phyloP scores from a whole-genome alignment of 2,113 vertebrate genomes.

The Phylloscopus whistleri region DNA sequence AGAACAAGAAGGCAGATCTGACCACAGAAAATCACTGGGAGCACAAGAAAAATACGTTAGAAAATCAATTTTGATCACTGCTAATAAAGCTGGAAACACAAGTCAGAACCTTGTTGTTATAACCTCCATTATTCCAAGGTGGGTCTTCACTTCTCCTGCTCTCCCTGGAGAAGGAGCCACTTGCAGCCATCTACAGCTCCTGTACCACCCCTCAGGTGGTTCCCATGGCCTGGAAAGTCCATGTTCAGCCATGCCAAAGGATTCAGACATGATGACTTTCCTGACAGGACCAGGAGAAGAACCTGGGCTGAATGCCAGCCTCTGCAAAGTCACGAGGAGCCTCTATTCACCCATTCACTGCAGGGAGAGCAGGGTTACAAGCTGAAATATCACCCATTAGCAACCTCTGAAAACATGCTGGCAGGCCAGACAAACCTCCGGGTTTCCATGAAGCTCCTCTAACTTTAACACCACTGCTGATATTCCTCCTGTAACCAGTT shows the following conservation, averaged over 20 bases:
- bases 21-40: not conserved
- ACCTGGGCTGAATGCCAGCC: not conserved
- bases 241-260: rapidly evolving
- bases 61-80: not conserved
- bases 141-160: not conserved
- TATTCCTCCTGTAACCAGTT: not conserved
- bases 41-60: not conserved
- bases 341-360: not conserved
- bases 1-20: not conserved
- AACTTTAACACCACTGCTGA: not conserved
- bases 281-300: not conserved
- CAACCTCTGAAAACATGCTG: not conserved
- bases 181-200: not conserved
- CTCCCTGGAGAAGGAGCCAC: not conserved
- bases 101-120: not conserved
- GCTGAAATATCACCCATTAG: rapidly evolving
- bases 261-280: rapidly evolving
- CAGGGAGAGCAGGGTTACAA: not conserved
- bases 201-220: not conserved
- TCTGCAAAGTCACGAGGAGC: not conserved
- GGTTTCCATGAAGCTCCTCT: not conserved
- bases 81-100: not conserved
- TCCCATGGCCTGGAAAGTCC: rapidly evolving
- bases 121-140: not conserved
- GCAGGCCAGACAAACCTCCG: not conserved